Base-by-base conservation (phyloP, 23 tunicate genomes). In the Halocynthia roretzi region DNA sequence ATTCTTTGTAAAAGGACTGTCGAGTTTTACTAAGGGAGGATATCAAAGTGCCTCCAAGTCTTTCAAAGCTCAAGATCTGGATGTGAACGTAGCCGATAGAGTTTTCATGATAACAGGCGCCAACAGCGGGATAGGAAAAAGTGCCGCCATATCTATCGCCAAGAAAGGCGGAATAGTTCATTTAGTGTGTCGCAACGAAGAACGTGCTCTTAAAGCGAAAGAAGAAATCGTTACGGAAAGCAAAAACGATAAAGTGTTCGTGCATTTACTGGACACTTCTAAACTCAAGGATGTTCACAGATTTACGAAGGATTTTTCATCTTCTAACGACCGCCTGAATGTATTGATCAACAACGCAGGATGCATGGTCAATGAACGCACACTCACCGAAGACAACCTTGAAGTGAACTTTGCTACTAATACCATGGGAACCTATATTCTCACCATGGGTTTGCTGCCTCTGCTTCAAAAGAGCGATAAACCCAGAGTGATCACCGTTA, bases 361-460 rank as follows among this genome's bases (percentile, higher is more conserved):
- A 7, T 93, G 98, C 60, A 93, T 93, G 98, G 94, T 93, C 53
- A 51, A 70, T 31, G 89, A 91, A 12, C 65, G 81, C 60, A 81
- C 57, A 0, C 10, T 84, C 20, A 64, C 70, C 20, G 40, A 23
- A 51, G 84, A 78, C 52, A 81, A 88, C 14, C 7, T 87, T 52
- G 98, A 93, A 60, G 66, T 76, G 8, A 93, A 93, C 76, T 93
- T 93, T 76, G 98, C 98, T n/a, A 93, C 98, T 5, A 93, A 93
- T 64, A 93, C 98, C 52, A 50, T 93, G 54, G 98, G 98, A 71
- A 93, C 93, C 10, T 87, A 93, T 54, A 72, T 93, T 4, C 68
- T 93, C n/a, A 93, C 98, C 40, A 60, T 71, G 50, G 71, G 82
- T n/a, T 71, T 93, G 50, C 72, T 87, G 10, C 93, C 93, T 8